A percentile compares a stretch with the other conserved stretches of the same genome.
Conservation (phyloP, 2,797 vertebrate species). For the Emys orbicularis region DNA sequence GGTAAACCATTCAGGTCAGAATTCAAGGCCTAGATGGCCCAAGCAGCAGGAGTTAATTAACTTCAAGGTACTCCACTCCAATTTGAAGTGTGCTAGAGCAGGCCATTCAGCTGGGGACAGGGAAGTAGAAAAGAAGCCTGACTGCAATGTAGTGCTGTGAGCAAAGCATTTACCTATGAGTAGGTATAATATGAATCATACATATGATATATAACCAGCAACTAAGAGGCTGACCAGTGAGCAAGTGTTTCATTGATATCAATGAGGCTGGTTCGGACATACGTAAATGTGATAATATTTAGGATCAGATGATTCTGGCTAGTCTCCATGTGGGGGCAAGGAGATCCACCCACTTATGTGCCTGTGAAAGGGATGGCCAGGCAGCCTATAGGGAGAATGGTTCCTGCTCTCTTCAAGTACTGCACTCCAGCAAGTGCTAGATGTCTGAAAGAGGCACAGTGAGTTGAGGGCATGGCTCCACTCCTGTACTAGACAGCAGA, state of each 20-base stretch:
- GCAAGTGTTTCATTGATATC: neutral
- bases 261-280: neutral
- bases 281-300: rapidly evolving
- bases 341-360: rapidly evolving
- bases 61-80: constrained; percentile 52
- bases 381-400: rapidly evolving
- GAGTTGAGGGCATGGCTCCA: neutral
- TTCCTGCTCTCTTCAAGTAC: rapidly evolving
- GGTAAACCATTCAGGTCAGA: constrained; percentile 54
- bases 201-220: neutral
- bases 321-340: neutral
- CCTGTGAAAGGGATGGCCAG: neutral
- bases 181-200: neutral
- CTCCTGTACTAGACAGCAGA: neutral
- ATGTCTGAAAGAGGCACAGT: rapidly evolving
- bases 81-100: constrained; percentile 60
- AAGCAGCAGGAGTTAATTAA: constrained; percentile 67
- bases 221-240: neutral
- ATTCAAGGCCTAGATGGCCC: constrained; percentile 42
- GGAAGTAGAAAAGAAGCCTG: constrained; percentile 35
- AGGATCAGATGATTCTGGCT: neutral
- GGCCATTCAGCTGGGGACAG: neutral
- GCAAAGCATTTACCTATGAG: constrained; percentile 42
- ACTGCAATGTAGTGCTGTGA: neutral
- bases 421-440: rapidly evolving